phyloP scores from a whole-genome alignment of 1,140 invertebrate species.

The Yoshiicerus persimilis region DNA sequence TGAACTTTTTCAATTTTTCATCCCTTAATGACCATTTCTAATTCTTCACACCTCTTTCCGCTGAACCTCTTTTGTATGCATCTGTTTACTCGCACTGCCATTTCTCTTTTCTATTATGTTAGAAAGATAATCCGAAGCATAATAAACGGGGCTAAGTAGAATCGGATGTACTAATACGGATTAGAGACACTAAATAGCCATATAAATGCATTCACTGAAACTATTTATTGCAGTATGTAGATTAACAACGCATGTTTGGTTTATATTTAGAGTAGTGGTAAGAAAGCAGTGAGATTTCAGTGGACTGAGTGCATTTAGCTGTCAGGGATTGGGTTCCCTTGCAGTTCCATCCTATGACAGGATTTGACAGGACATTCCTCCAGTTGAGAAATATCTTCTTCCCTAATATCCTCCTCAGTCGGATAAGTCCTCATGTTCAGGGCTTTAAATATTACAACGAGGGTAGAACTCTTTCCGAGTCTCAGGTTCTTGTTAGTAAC shows the following conservation, averaged over 20 bases:
- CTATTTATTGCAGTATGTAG: too few relatives aligned
- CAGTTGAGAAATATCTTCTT: background rate
- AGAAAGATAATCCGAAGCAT: background rate
- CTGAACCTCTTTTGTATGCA: background rate
- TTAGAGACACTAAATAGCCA: background rate
- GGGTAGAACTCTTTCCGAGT: too few relatives aligned
- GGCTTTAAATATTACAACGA: background rate
- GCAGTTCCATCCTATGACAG: background rate
- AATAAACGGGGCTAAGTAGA: background rate
- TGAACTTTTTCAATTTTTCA: background rate
- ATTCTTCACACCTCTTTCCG: background rate
- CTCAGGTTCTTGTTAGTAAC: background rate
- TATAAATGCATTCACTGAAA: background rate
- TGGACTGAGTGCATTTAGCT: background rate
- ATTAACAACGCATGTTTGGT: too few relatives aligned
- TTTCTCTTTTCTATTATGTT: background rate
- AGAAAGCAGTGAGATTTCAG: background rate
- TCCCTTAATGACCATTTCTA: background rate
- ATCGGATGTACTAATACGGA: background rate
- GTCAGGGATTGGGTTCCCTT: background rate
- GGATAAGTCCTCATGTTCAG: background rate
- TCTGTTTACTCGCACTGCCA: background rate
- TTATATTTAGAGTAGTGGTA: background rate
- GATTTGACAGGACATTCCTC: background rate
- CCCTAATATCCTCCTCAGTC: background rate